Percentiles rank a stretch among this genome's conserved stretches.
Evolutionary conservation across 2,888 invertebrate species (phyloP).

Genomic region (Drosophila subsilvestris): DNA sequence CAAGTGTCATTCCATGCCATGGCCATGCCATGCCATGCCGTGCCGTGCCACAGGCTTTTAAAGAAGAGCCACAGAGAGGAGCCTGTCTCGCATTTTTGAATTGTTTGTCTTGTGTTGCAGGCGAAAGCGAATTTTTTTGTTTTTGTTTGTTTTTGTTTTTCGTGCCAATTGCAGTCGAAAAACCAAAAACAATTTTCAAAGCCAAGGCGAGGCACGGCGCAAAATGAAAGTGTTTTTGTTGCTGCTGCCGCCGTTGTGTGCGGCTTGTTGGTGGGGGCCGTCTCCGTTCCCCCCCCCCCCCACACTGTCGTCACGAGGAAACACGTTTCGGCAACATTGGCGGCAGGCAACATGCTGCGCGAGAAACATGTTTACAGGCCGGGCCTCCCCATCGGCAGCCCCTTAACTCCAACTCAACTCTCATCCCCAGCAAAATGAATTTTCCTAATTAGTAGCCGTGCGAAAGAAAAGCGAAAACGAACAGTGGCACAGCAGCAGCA

Average conservation of each 20-base stretch:
- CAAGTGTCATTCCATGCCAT: constrained; percentile 60
- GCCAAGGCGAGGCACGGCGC: constrained; percentile 53
- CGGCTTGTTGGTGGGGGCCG: neutral
- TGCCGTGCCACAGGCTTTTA: neutral
- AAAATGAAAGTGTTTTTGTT: constrained; percentile 74
- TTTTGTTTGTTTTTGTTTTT: neutral
- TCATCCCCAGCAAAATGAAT: constrained; percentile 13
- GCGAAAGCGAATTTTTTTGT: constrained; percentile 69
- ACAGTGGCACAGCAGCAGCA: neutral
- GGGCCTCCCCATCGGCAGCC: neutral
- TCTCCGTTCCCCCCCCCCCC: neutral
- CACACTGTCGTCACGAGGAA: constrained; percentile 14
- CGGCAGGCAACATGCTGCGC: constrained; percentile 27
- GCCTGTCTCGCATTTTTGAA: constrained; percentile 7
- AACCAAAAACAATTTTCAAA: constrained; percentile 57
- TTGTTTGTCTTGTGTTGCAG: constrained; percentile 22
- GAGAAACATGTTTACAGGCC: constrained; percentile 39
- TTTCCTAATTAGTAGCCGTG: constrained; percentile 72
- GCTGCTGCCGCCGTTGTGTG: constrained; percentile 27
- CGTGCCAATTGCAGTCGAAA: constrained; percentile 59
- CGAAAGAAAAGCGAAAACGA: constrained; percentile 73
- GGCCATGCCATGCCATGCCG: neutral
- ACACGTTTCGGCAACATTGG: constrained; percentile 58
- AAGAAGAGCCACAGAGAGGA: neutral
- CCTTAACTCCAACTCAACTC: constrained; percentile 5